Percentiles rank a stretch among this genome's conserved stretches.
Evolutionary conservation across 2,888 invertebrate species (phyloP).

Genomic region (Lasius fuliginosus): DNA sequence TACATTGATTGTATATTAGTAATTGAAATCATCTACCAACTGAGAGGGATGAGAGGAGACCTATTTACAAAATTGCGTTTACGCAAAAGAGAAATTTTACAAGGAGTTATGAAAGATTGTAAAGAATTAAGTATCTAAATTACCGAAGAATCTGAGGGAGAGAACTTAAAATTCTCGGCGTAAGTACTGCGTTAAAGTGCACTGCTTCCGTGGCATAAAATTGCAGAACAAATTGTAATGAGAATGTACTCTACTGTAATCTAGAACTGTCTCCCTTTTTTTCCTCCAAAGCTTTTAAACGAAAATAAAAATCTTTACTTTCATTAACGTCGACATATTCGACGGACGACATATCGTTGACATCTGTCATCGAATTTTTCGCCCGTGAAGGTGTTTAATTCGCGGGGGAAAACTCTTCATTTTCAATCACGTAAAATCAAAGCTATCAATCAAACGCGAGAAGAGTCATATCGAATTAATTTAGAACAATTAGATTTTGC

Average conservation of each 20-base stretch:
- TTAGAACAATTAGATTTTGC: background rate
- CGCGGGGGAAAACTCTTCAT: background rate
- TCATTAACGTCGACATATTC: background rate
- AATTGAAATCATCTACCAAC: background rate
- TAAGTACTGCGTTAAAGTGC: background rate
- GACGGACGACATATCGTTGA: background rate
- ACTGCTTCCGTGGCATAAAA: background rate
- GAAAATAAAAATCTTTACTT: slow-evolving; percentile 15
- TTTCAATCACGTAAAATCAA: slow-evolving; percentile 8
- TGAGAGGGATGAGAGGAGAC: background rate
- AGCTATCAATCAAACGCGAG: background rate
- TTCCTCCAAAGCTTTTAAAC: background rate
- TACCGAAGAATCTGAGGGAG: background rate
- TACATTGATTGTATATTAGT: background rate
- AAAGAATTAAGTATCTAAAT: slow-evolving; percentile 6
- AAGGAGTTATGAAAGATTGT: background rate
- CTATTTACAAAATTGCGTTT: background rate
- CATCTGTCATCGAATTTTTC: background rate
- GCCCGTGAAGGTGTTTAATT: slow-evolving; percentile 3
- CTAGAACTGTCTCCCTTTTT: background rate
- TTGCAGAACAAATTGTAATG: background rate
- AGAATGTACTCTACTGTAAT: background rate
- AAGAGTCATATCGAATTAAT: background rate
- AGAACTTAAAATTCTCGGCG: background rate
- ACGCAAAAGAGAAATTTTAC: background rate